These are phyloP conservation scores for Gallirallus australis DNA, from an alignment of 2,797 vertebrate genomes.

Conservation along the genomic window DNA sequence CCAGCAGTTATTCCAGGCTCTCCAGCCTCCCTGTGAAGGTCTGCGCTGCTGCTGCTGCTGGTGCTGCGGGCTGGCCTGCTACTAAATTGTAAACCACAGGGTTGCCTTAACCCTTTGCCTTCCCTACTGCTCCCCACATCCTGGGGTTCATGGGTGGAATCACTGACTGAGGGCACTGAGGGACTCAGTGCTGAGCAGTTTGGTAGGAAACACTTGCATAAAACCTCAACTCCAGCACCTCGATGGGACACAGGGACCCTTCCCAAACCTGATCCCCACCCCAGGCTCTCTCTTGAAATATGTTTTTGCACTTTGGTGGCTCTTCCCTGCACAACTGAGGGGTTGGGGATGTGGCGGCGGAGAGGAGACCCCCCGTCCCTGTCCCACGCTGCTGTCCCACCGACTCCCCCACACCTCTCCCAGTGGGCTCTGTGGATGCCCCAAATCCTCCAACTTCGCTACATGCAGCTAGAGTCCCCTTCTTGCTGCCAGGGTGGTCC, in stretches of 20 bases:
- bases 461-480: neutral
- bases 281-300: neutral
- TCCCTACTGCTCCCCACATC: neutral
- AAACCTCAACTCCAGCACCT: neutral
- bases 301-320: neutral
- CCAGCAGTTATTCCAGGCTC: constrained; percentile 63
- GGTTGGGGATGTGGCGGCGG: rapidly evolving
- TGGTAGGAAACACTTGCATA: neutral
- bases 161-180: neutral
- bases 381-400: rapidly evolving
- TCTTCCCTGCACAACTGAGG: neutral
- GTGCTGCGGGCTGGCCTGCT: constrained; percentile 11
- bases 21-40: constrained; percentile 52
- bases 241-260: neutral
- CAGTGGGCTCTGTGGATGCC: rapidly evolving
- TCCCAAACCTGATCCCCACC: neutral
- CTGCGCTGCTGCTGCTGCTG: neutral
- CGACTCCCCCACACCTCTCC: neutral
- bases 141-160: neutral
- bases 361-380: neutral
- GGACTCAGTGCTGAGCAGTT: rapidly evolving
- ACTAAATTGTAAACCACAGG: constrained; percentile 53
- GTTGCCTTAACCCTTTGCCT: constrained; percentile 56
- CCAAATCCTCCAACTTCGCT: neutral
- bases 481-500: neutral